Percentiles rank a stretch among this genome's conserved stretches.
Conservation (phyloP, 2,113 vertebrate genomes). For the Propithecus coquereli region DNA sequence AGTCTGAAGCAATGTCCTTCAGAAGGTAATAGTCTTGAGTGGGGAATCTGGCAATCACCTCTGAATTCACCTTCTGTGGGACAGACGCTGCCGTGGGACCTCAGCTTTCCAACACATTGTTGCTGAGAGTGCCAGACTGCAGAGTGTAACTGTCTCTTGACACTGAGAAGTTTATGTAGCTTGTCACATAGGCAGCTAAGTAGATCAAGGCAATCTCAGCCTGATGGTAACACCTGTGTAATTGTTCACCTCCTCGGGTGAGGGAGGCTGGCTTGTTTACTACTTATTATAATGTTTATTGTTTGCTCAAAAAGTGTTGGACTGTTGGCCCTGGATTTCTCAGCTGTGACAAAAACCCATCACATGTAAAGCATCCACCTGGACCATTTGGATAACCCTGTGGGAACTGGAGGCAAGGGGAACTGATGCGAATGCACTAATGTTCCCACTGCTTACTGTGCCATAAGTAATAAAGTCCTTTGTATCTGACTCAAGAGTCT, state of each 20-base stretch:
- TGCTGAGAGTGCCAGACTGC: not conserved
- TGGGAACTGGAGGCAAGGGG: not conserved
- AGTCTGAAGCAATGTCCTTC: not conserved
- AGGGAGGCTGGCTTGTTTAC: not conserved
- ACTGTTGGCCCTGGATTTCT: not conserved
- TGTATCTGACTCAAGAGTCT: not conserved
- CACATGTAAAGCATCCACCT: not conserved
- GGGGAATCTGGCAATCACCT: not conserved
- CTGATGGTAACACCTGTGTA: no score
- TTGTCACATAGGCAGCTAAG: not conserved
- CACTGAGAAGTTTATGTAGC: not conserved
- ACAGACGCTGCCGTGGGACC: fast-evolving
- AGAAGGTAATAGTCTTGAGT: not conserved
- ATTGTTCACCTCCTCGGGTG: fast-evolving
- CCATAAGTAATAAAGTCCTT: not conserved
- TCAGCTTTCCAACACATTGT: no score
- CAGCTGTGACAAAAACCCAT: not conserved
- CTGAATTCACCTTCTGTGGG: not conserved
- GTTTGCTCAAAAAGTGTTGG: not conserved
- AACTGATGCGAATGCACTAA: not conserved
- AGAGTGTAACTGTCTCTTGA: not conserved
- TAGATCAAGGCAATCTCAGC: no score
- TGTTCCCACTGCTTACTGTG: not conserved
- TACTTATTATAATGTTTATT: not conserved
- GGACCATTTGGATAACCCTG: not conserved